These are phyloP conservation scores for Heliconius hewitsoni DNA, from an alignment of 1,140 invertebrate genomes.

Conservation along the genomic window DNA sequence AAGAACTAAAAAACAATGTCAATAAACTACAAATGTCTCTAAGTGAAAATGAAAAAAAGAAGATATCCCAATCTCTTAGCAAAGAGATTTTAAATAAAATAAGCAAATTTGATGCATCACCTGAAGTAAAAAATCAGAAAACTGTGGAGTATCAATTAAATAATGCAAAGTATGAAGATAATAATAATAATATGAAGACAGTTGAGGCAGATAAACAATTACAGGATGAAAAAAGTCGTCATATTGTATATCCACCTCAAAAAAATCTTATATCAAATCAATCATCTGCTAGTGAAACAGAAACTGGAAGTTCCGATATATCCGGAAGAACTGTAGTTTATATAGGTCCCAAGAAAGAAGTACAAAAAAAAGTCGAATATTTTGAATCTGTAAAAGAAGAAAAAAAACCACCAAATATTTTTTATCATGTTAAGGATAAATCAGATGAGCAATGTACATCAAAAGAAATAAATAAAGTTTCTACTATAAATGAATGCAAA, in stretches of 20 bases:
- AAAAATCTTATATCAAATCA: conserved; percentile 55
- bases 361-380: conserved; percentile 89
- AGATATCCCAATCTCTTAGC: conserved; percentile 86
- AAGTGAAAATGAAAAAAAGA: conserved; percentile 87
- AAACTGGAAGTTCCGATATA: conserved; percentile 86
- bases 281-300: conserved; percentile 83
- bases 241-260: conserved; percentile 54
- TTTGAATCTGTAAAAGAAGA: conserved; percentile 85
- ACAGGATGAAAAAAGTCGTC: conserved; percentile 48
- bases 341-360: conserved; percentile 81
- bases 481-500: conserved; percentile 41
- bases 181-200: conserved; percentile 10
- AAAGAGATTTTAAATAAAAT: conserved; percentile 87
- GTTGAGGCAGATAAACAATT: conserved; percentile 26
- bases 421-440: conserved; percentile 82
- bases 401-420: conserved; percentile 43
- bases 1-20: conserved; percentile 78
- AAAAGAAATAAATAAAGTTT: conserved; percentile 12
- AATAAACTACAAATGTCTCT: conserved; percentile 79
- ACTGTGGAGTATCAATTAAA: neutral
- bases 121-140: conserved; percentile 50
- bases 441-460: conserved; percentile 72
- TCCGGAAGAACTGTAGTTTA: conserved; percentile 86
- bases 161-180: neutral
- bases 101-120: conserved; percentile 75